phyloP scores from a whole-genome alignment of 2,797 vertebrate genomes.

The Microcaecilia unicolor region DNA sequence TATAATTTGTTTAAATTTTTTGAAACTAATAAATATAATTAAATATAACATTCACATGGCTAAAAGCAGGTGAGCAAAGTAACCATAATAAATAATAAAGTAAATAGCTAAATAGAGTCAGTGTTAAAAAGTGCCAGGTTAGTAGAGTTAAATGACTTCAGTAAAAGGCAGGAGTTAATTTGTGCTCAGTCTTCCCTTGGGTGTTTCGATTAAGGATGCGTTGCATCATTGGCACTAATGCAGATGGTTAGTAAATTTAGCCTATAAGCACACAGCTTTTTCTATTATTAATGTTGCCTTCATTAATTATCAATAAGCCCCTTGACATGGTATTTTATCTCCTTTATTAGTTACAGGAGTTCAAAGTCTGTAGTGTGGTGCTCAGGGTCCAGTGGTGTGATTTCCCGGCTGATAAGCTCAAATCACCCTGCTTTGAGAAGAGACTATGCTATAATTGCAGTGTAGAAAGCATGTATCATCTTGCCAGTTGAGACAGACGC shows the following conservation, averaged over 20 bases:
- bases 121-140: slow-evolving; percentile 9
- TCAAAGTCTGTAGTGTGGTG: neutral
- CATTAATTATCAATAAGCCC: slow-evolving; percentile 39
- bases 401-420: neutral
- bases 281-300: slow-evolving; percentile 34
- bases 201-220: slow-evolving; percentile 16
- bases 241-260: slow-evolving; percentile 28
- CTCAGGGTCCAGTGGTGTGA: neutral
- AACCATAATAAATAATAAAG: slow-evolving; percentile 14
- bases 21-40: no score
- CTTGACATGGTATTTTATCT: slow-evolving; percentile 20
- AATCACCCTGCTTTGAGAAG: no score
- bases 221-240: slow-evolving; percentile 22
- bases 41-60: no score
- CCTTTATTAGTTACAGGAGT: slow-evolving; percentile 22
- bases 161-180: slow-evolving; percentile 29
- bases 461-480: no score
- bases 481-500: no score
- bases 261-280: slow-evolving; percentile 21
- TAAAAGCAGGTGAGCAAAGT: no score
- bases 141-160: slow-evolving; percentile 19
- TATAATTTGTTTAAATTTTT: no score
- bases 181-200: slow-evolving; percentile 22
- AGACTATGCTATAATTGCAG: no score
- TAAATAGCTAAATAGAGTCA: slow-evolving; percentile 15